Evolutionary conservation across 2,797 vertebrate species (phyloP).

Genomic region (Morelia viridis): DNA sequence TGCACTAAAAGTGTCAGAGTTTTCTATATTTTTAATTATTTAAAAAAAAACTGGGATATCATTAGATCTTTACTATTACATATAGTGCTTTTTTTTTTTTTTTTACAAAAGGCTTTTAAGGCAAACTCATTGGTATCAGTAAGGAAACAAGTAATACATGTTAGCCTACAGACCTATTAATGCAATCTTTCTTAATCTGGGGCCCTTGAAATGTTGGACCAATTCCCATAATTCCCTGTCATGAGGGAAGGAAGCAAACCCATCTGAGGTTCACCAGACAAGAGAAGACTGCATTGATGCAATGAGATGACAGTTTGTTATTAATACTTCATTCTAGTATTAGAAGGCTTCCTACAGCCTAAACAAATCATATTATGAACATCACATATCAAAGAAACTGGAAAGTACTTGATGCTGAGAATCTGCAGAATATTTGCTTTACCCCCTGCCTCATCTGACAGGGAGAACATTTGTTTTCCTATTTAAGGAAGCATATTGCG

Average conservation of each 20-base stretch:
- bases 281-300: not conserved
- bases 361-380: not conserved
- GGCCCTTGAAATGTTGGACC: not conserved
- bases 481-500: not conserved
- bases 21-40: not conserved
- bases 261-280: not conserved
- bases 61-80: constrained; percentile 30
- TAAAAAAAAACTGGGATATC: constrained; percentile 2
- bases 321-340: not conserved
- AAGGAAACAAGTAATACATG: constrained; percentile 25
- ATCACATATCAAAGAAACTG: not conserved
- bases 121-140: constrained; percentile 14
- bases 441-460: accelerated
- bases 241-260: not conserved
- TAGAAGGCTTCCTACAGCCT: constrained; percentile 9
- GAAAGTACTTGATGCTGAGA: not conserved
- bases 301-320: constrained; percentile 14
- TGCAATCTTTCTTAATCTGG: not conserved
- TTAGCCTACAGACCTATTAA: not conserved
- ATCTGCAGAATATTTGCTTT: not conserved
- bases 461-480: not conserved
- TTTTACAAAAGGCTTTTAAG: constrained; percentile 43
- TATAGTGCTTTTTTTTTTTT: not conserved
- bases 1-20: not conserved
- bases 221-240: not conserved